Evolutionary conservation across 2,797 vertebrate genomes (phyloP), one percentile per base, ranked within the genome.

Genomic region (Gorsachius magnificus): DNA sequence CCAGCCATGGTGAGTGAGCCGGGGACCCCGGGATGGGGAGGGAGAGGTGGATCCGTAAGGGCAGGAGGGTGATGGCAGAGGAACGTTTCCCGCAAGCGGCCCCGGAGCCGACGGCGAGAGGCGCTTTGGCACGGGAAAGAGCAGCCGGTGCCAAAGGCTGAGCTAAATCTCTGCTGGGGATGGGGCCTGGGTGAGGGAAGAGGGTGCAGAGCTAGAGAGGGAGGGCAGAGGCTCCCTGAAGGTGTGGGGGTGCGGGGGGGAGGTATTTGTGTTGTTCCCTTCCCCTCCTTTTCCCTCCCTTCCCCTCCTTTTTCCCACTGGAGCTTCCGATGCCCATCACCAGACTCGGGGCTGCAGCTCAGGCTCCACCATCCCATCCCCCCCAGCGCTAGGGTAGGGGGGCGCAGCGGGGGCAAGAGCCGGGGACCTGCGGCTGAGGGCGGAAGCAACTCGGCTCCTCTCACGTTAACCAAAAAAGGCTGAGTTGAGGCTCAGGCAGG

Each of bases 1-100:
- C 8, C 91, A 71, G 50, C 85, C 77, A 97, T 96, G 97, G 97
- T 97, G 89, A 96, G 97, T 3, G 14, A 35, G 35, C 25, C 1
- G 2, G 13, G 11, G 53, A 51, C 4, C 19, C 20, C 2, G 4
- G 26, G 43, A 1, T 0, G 7, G 61, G 17, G n/a, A 24, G 9
- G 38, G 31, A 41, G 46, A 50, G 6, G 20, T 1, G 3, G 24
- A 5, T 26, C 43, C 7, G 0, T 2, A 6, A 7, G 28, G 48
- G 35, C 33, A 21, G 53, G 26, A 28, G 50, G 35, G 48, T 0
- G 5, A 19, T 0, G 25, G 33, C 4, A 6, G 15, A 6, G 33
- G 26, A 22, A n/a, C 1, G 51, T 50, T 63, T 72, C 36, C 18
- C 4, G 1, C 5, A 9, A 38, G 56, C 2, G 18, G 41, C 36